Percentiles rank a stretch among this genome's conserved stretches.
These are phyloP conservation scores for Sclerodermus sp. DNA, from an alignment of 2,888 invertebrate species.

Conservation along the genomic window DNA sequence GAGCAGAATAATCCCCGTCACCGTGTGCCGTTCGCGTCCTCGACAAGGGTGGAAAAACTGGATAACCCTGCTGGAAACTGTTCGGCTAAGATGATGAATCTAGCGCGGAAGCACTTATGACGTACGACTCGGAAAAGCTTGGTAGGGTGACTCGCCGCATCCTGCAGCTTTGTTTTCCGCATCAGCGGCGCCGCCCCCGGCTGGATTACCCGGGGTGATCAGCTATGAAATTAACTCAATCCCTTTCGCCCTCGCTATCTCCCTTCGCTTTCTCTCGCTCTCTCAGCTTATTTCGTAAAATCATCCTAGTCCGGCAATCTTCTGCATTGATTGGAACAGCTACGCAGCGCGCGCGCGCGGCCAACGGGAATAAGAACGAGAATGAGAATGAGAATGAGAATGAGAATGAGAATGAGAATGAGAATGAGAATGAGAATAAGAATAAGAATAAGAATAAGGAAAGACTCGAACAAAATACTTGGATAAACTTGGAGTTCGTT, in stretches of 20 bases:
- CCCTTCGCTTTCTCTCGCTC: constrained; percentile 12
- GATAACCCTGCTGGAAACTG: constrained; percentile 44
- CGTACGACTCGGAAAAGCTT: constrained; percentile 46
- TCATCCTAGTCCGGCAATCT: constrained; percentile 5
- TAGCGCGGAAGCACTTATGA: constrained; percentile 57
- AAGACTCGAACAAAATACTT: too few relatives aligned
- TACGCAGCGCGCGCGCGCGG: too few relatives aligned
- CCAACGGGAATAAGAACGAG: too few relatives aligned
- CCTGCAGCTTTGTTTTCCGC: constrained; percentile 57
- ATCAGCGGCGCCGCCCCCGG: constrained; percentile 47
- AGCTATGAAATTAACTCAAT: constrained; percentile 57
- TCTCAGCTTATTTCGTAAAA: constrained; percentile 8
- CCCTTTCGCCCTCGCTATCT: constrained; percentile 20
- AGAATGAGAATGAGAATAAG: too few relatives aligned
- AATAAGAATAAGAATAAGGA: too few relatives aligned
- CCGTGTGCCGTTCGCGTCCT: constrained; percentile 31
- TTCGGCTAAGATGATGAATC: constrained; percentile 55
- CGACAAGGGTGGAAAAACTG: constrained; percentile 47
- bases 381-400: too few relatives aligned
- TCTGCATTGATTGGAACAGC: background rate
- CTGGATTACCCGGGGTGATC: constrained; percentile 57
- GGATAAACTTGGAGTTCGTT: too few relatives aligned
- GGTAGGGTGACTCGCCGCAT: constrained; percentile 40
- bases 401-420: too few relatives aligned
- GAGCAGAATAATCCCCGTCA: constrained; percentile 36